These are phyloP conservation scores for Aegotheles bennettii DNA, from an alignment of 2,113 vertebrate species.

Conservation along the genomic window DNA sequence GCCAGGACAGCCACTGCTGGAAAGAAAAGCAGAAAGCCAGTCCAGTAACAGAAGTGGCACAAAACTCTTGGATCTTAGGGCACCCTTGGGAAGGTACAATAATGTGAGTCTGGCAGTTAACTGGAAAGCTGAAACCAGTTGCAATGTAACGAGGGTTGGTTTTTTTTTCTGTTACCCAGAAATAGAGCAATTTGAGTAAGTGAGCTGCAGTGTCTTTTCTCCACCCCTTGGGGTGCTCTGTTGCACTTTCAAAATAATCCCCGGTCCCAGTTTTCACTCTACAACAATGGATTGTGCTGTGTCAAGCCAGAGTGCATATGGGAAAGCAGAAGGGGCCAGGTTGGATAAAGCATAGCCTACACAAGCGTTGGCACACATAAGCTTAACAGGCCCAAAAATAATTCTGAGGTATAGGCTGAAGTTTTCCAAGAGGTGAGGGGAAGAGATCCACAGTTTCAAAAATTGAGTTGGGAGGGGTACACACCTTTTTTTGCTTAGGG, in stretches of 20 bases:
- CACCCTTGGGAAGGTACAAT: neutral
- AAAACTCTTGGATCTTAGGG: neutral
- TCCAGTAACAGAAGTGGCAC: neutral
- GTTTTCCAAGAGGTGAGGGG: neutral
- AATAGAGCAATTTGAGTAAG: neutral
- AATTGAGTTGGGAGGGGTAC: neutral
- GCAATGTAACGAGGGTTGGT: neutral
- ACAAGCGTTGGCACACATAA: neutral
- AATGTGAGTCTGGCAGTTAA: neutral
- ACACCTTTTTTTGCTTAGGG: neutral
- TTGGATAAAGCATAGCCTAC: neutral
- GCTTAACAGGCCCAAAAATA: neutral
- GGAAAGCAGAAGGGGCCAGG: neutral
- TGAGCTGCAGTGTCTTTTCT: neutral
- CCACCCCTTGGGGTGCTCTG: neutral
- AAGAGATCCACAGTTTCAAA: neutral
- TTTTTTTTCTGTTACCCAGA: neutral
- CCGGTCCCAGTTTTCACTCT: neutral
- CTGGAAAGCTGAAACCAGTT: neutral
- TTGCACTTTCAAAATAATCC: neutral
- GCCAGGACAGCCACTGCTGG: neutral
- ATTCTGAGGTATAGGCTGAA: neutral
- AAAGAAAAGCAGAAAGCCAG: neutral
- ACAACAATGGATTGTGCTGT: neutral
- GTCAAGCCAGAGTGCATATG: neutral